Conservation (phyloP, 2,113 vertebrate species). For the Tamias sibiricus region DNA sequence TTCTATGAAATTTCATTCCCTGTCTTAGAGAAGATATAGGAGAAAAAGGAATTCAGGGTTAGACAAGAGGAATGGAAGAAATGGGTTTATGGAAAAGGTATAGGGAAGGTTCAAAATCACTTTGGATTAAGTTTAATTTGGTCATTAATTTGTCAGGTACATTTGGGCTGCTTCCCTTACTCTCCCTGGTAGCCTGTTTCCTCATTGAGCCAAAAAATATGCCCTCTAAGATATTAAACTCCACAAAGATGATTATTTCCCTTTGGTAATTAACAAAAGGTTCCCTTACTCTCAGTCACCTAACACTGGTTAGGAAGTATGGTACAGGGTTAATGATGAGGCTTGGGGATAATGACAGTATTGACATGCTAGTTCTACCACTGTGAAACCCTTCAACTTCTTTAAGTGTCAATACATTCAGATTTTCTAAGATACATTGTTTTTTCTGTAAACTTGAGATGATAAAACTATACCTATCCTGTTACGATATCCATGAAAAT, state of each 20-base stretch:
- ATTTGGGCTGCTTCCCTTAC: rapidly evolving
- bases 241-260: not conserved
- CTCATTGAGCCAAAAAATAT: not conserved
- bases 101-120: not conserved
- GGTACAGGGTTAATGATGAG: not conserved
- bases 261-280: not conserved
- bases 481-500: not conserved
- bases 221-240: not conserved
- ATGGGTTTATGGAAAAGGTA: not conserved
- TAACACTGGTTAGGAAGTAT: not conserved
- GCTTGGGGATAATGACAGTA: not conserved
- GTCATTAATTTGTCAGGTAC: rapidly evolving
- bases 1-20: not conserved
- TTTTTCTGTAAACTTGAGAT: not conserved
- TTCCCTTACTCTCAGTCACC: not conserved
- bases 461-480: not conserved
- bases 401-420: not conserved
- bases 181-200: not conserved
- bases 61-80: not conserved
- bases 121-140: not conserved
- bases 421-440: not conserved
- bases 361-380: not conserved
- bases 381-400: not conserved
- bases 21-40: not conserved
- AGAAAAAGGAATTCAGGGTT: not conserved